Evolutionary conservation across 2,888 invertebrate genomes (phyloP).

Genomic region (Eupithecia subfuscata): DNA sequence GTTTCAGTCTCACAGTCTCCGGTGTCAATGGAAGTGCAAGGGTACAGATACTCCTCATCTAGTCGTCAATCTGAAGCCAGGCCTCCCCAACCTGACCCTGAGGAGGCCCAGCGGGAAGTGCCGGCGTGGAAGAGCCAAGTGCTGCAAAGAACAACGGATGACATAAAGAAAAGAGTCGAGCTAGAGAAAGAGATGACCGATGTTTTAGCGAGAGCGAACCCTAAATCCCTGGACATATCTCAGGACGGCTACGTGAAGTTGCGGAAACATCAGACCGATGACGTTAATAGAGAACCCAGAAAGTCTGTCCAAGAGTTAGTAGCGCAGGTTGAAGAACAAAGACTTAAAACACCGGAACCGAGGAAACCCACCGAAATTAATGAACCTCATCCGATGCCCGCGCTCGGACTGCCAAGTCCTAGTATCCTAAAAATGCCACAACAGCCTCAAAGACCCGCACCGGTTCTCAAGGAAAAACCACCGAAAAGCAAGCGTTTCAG

Average conservation of each 20-base stretch:
- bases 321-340: slow-evolving; percentile 84
- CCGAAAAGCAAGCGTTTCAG: slow-evolving; percentile 80
- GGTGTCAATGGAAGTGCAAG: slow-evolving; percentile 65
- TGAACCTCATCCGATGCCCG: slow-evolving; percentile 46
- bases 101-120: slow-evolving; percentile 55
- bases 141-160: slow-evolving; percentile 76
- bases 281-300: slow-evolving; percentile 69
- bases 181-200: slow-evolving; percentile 75
- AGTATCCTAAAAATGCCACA: slow-evolving; percentile 76
- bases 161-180: slow-evolving; percentile 71
- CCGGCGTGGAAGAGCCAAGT: slow-evolving; percentile 78
- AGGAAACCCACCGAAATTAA: slow-evolving; percentile 66
- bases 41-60: slow-evolving; percentile 64
- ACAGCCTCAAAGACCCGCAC: slow-evolving; percentile 77
- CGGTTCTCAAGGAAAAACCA: slow-evolving; percentile 77
- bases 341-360: slow-evolving; percentile 71
- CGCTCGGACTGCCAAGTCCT: slow-evolving; percentile 55
- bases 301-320: slow-evolving; percentile 86
- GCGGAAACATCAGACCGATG: slow-evolving; percentile 69
- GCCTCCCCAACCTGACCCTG: slow-evolving; percentile 66
- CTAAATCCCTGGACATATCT: slow-evolving; percentile 75
- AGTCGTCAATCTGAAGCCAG: slow-evolving; percentile 69
- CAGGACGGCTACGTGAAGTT: slow-evolving; percentile 81
- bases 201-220: slow-evolving; percentile 59
- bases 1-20: slow-evolving; percentile 74